Evolutionary conservation across 2,113 vertebrate genomes (phyloP).

Genomic region (Eurypyga helias): DNA sequence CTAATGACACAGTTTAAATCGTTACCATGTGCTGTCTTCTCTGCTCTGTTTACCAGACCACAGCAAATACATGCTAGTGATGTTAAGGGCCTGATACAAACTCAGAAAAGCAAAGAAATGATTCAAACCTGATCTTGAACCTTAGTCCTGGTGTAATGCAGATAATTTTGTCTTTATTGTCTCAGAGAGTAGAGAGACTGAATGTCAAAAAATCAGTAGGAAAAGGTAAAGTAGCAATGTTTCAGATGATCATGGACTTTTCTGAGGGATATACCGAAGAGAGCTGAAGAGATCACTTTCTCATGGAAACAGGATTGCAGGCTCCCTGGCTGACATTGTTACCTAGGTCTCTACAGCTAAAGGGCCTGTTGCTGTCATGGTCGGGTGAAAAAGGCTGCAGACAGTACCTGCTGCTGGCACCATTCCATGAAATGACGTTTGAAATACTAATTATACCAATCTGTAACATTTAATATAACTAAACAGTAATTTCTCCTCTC

Average conservation of each 20-base stretch:
- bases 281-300: neutral
- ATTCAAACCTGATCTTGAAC: neutral
- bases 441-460: neutral
- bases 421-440: neutral
- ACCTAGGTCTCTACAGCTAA: neutral
- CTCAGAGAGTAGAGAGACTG: neutral
- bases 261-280: neutral
- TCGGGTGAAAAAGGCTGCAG: rapidly evolving
- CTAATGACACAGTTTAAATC: conserved; percentile 59
- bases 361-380: neutral
- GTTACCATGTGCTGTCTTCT: neutral
- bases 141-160: neutral
- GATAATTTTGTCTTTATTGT: neutral
- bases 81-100: neutral
- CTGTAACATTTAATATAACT: neutral
- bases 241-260: neutral
- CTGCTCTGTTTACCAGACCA: neutral
- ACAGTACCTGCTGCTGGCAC: neutral
- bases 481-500: neutral
- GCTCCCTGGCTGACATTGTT: neutral
- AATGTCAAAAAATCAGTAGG: neutral
- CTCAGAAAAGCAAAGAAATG: neutral
- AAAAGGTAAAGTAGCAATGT: neutral
- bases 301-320: neutral
- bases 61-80: neutral